Conservation (phyloP, 2,797 vertebrate genomes). For the Sebastes vulpes region DNA sequence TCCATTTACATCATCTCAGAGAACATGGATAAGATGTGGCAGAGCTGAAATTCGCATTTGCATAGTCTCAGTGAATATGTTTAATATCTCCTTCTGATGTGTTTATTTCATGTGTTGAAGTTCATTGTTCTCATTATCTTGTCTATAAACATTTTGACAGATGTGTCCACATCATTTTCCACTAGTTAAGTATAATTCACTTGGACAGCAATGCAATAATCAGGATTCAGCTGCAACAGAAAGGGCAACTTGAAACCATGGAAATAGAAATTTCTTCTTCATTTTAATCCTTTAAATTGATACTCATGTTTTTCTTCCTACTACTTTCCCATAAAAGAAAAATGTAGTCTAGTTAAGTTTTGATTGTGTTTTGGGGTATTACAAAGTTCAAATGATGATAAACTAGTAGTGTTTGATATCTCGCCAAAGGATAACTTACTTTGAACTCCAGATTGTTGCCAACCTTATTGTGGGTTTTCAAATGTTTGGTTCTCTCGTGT, state of each 20-base stretch:
- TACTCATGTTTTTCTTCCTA: neutral
- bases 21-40: neutral
- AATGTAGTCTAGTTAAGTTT: neutral
- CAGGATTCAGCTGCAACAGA: neutral
- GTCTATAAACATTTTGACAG: neutral
- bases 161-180: neutral
- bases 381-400: neutral
- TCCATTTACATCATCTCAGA: neutral
- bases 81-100: neutral
- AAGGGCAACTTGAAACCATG: neutral
- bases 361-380: too few species aligned
- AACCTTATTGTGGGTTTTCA: neutral
- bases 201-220: neutral
- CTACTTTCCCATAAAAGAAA: neutral
- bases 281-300: neutral
- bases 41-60: neutral
- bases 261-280: neutral
- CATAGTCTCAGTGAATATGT: neutral
- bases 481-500: conserved; percentile 15
- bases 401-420: conserved; percentile 22
- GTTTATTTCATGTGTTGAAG: neutral
- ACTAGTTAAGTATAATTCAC: neutral
- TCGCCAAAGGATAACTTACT: conserved; percentile 20
- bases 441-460: conserved; percentile 32
- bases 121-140: neutral